phyloP scores from a whole-genome alignment of 37 sponge, comb jelly and placozoan species.

The Tethya wilhelma region DNA sequence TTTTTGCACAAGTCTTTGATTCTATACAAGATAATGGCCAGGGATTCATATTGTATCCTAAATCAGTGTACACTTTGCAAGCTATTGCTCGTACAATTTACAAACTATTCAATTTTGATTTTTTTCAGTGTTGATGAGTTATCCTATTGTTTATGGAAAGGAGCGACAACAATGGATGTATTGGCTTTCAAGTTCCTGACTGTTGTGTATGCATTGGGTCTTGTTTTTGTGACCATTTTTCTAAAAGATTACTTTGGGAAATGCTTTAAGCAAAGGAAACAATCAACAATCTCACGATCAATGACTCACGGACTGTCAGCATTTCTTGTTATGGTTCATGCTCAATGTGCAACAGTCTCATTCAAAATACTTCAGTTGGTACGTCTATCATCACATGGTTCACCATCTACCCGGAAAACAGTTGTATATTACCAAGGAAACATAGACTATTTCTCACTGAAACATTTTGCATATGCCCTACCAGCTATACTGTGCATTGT shows the following conservation, averaged over 20 bases:
- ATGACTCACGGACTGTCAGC: slow-evolving; percentile 61
- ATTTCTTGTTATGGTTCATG: slow-evolving; percentile 41
- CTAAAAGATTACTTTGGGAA: too few relatives aligned
- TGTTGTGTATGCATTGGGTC: too few relatives aligned
- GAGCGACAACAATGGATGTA: slow-evolving; percentile 9
- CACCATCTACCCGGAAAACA: too few relatives aligned
- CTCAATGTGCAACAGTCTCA: slow-evolving; percentile 16
- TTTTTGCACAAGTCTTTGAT: slow-evolving; percentile 40
- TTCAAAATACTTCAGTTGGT: slow-evolving; percentile 11
- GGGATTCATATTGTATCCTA: not conserved
- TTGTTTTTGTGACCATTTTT: too few relatives aligned
- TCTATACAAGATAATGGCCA: not conserved
- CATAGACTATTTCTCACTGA: not conserved
- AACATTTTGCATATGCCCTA: slow-evolving; percentile 31
- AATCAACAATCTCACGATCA: too few relatives aligned
- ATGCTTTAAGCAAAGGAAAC: too few relatives aligned
- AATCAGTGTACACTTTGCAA: not conserved
- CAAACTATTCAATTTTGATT: slow-evolving; percentile 8
- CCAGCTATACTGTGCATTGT: slow-evolving; percentile 8
- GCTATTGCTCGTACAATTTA: slow-evolving; percentile 12
- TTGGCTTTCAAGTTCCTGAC: slow-evolving; percentile 34
- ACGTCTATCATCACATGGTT: too few relatives aligned
- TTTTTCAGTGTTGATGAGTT: slow-evolving; percentile 21
- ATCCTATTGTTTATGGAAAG: slow-evolving; percentile 41
- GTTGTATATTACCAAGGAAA: slow-evolving; percentile 6